phyloP scores from a whole-genome alignment of 1,140 invertebrate genomes.

The Zaprionus capensis region DNA sequence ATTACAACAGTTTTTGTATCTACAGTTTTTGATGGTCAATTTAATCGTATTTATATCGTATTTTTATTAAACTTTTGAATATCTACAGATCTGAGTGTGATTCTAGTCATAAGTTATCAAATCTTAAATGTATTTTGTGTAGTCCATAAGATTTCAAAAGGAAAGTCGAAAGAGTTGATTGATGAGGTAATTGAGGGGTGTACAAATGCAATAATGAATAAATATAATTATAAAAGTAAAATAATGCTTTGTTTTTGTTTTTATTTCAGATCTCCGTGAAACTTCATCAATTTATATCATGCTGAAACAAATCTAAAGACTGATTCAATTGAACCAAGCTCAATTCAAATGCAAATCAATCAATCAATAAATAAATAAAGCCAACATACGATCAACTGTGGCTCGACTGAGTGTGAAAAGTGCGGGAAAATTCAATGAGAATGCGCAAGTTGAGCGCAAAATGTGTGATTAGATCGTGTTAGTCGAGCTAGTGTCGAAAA shows the following conservation, averaged over 20 bases:
- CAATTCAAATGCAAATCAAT: conserved; percentile 16
- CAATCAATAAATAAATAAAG: conserved; percentile 11
- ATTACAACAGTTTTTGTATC: conserved; percentile 14
- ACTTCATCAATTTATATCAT: conserved; percentile 14
- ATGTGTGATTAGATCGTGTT: conserved; percentile 28
- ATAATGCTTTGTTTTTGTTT: neutral
- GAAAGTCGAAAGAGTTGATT: neutral
- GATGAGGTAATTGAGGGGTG: conserved; percentile 4
- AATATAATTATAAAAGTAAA: neutral
- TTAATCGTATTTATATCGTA: conserved; percentile 23
- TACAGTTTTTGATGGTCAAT: conserved; percentile 56
- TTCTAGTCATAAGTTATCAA: conserved; percentile 5
- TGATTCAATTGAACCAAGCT: conserved; percentile 44
- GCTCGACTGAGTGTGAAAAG: conserved; percentile 16
- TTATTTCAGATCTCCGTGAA: conserved; percentile 14
- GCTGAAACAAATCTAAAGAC: conserved; percentile 45
- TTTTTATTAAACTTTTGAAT: conserved; percentile 3
- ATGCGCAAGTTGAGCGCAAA: conserved; percentile 19
- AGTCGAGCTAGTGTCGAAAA: conserved; percentile 9
- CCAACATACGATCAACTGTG: conserved; percentile 5
- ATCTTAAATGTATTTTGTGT: conserved; percentile 21
- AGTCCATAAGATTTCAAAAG: neutral
- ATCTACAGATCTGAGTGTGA: conserved; percentile 21
- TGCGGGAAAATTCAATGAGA: conserved; percentile 3
- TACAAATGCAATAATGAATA: neutral